phyloP scores from a whole-genome alignment of 2,113 vertebrate species.

The Electrona antarctica region DNA sequence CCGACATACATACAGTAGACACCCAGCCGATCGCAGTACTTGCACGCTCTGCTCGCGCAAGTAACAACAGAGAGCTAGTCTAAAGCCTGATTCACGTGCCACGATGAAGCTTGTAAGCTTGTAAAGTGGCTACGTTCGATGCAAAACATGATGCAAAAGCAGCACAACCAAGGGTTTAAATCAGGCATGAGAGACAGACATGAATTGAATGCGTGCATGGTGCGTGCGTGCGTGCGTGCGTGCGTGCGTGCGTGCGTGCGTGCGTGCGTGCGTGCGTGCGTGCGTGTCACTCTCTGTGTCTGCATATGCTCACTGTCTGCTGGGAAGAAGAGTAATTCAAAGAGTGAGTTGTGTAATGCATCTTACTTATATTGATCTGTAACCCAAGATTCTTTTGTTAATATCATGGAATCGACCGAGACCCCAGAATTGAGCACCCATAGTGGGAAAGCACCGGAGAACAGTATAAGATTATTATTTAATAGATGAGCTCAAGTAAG shows the following conservation, averaged over 20 bases:
- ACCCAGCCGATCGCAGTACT: too few relatives aligned
- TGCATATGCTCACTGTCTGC: not conserved
- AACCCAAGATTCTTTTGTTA: slow-evolving; percentile 8
- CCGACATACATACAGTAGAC: too few relatives aligned
- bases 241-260: slow-evolving; percentile 9
- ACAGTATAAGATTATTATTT: slow-evolving; percentile 30
- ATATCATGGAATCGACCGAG: not conserved
- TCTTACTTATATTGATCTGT: not conserved
- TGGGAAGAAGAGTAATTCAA: slow-evolving; percentile 4
- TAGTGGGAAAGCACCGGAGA: too few relatives aligned
- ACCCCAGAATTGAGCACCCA: too few relatives aligned
- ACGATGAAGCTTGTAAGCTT: too few relatives aligned
- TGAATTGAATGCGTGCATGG: slow-evolving; percentile 1
- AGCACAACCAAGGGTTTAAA: too few relatives aligned
- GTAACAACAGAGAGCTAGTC: slow-evolving; percentile 56
- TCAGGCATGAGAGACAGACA: slow-evolving; percentile 43
- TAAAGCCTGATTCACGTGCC: not conserved
- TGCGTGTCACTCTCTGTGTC: not conserved
- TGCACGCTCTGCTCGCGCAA: too few relatives aligned
- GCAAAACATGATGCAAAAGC: too few relatives aligned
- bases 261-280: not conserved
- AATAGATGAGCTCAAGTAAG: slow-evolving; percentile 4
- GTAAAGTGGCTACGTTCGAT: too few relatives aligned
- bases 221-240: slow-evolving; percentile 5
- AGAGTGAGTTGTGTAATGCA: not conserved